Evolutionary conservation across 2,888 invertebrate species (phyloP).

Genomic region (Sesia apiformis): DNA sequence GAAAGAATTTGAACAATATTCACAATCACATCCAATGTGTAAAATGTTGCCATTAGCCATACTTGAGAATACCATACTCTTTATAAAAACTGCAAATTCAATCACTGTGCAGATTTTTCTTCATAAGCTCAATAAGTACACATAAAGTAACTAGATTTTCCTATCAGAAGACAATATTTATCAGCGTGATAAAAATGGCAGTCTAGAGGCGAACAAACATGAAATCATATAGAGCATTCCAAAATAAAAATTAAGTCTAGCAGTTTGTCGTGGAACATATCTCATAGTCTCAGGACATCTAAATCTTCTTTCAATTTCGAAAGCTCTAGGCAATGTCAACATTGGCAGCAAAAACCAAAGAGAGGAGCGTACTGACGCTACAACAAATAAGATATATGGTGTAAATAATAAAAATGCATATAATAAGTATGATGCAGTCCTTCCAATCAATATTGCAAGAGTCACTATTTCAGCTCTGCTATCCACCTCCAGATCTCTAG

Average conservation of each 20-base stretch:
- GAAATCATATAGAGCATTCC: slow-evolving; percentile 92
- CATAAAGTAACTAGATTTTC: neutral
- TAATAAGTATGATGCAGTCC: slow-evolving; percentile 91
- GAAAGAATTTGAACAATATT: too few species aligned
- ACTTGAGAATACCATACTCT: neutral
- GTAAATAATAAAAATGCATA: slow-evolving; percentile 92
- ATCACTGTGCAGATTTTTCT: neutral
- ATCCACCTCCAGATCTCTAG: slow-evolving; percentile 92
- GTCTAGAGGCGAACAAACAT: slow-evolving; percentile 79
- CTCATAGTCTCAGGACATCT: slow-evolving; percentile 85
- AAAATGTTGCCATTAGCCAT: too few species aligned
- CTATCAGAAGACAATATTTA: neutral
- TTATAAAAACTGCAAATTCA: neutral
- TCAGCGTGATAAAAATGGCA: slow-evolving; percentile 70
- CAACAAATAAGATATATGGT: slow-evolving; percentile 92
- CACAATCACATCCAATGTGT: too few species aligned
- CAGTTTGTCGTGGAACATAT: slow-evolving; percentile 90
- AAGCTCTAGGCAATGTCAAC: slow-evolving; percentile 90
- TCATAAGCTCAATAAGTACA: slow-evolving; percentile 17
- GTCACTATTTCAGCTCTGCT: slow-evolving; percentile 94
- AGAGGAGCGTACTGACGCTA: slow-evolving; percentile 88
- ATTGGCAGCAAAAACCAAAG: slow-evolving; percentile 92
- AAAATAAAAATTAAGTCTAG: slow-evolving; percentile 91
- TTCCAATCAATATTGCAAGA: slow-evolving; percentile 93
- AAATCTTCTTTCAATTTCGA: slow-evolving; percentile 92